Percentiles rank a stretch among this genome's conserved stretches.
Evolutionary conservation across 2,113 vertebrate genomes (phyloP).

Genomic region (Triplophysa dalaica): DNA sequence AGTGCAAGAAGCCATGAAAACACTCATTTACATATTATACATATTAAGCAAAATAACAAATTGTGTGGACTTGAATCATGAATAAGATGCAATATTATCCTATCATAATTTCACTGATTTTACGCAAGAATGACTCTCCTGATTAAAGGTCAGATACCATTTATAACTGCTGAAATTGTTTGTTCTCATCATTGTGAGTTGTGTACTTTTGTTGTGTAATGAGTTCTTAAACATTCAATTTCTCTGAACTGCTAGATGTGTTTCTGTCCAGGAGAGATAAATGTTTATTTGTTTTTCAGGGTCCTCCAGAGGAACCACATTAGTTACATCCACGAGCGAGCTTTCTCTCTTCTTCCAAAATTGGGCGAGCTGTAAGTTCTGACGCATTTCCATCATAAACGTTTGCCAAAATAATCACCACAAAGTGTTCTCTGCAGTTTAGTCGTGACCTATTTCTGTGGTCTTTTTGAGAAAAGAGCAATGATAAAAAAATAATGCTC

Average conservation of each 20-base stretch:
- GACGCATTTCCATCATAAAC: not conserved
- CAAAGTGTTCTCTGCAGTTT: conserved; percentile 33
- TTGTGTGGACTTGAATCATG: not conserved
- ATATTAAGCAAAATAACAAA: not conserved
- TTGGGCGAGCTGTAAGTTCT: conserved; percentile 90
- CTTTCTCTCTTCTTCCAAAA: conserved; percentile 84
- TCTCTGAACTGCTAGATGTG: not conserved
- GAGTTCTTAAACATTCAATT: not conserved
- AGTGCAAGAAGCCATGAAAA: no score
- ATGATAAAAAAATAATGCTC: conserved; percentile 4
- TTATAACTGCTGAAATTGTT: not conserved
- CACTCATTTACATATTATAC: not conserved
- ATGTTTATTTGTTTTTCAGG: conserved; percentile 68
- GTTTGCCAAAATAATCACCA: conserved; percentile 37
- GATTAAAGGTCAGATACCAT: conserved; percentile 19
- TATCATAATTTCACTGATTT: conserved; percentile 12
- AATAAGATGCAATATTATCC: not conserved
- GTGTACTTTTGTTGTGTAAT: not conserved
- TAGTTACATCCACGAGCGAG: conserved; percentile 79
- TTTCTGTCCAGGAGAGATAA: not conserved
- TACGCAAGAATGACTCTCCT: not conserved
- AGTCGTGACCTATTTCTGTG: conserved; percentile 34
- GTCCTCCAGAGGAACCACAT: conserved; percentile 90
- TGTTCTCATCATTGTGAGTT: not conserved
- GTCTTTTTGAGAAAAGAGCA: not conserved